A percentile compares a stretch with the other conserved stretches of the same genome.
Evolutionary conservation across 2,797 vertebrate species (phyloP).

Genomic region (Hyperoplus immaculatus): DNA sequence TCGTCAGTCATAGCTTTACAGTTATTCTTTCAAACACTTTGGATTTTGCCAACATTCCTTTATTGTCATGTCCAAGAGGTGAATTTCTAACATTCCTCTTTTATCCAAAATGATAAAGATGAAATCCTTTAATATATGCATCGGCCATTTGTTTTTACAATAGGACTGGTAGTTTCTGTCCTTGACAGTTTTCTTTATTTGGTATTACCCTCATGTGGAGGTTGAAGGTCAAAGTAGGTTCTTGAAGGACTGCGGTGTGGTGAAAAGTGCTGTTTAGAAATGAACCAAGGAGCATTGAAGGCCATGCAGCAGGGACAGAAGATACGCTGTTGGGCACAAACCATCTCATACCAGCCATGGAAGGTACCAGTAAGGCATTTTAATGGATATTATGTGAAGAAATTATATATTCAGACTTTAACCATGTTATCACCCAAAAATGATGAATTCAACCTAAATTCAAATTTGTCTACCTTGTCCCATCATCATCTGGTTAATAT

Average conservation of each 20-base stretch:
- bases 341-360: background rate
- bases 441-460: slow-evolving; percentile 5
- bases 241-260: background rate
- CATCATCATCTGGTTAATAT: slow-evolving; percentile 21
- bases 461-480: slow-evolving; percentile 21
- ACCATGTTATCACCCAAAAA: slow-evolving; percentile 10
- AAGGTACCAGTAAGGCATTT: background rate
- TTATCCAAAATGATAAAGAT: background rate
- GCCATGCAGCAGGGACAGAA: background rate
- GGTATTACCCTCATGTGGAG: slow-evolving; percentile 5
- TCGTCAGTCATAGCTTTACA: slow-evolving; percentile 4
- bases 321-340: background rate
- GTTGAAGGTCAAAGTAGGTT: slow-evolving; percentile 1
- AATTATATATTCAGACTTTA: slow-evolving; percentile 12
- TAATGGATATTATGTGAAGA: slow-evolving; percentile 14
- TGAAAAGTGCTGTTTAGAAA: slow-evolving; percentile 18
- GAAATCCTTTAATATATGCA: background rate
- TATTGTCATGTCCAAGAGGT: slow-evolving; percentile 3
- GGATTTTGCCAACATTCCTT: slow-evolving; percentile 35
- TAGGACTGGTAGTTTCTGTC: slow-evolving; percentile 35
- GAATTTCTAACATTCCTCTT: slow-evolving; percentile 38
- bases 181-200: slow-evolving; percentile 30
- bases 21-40: slow-evolving; percentile 22
- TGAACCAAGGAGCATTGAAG: background rate
- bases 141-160: slow-evolving; percentile 6